Percentiles rank a stretch among this genome's conserved stretches.
Evolutionary conservation across 2,888 invertebrate genomes (phyloP).

Genomic region (Drosophila anomalipes): DNA sequence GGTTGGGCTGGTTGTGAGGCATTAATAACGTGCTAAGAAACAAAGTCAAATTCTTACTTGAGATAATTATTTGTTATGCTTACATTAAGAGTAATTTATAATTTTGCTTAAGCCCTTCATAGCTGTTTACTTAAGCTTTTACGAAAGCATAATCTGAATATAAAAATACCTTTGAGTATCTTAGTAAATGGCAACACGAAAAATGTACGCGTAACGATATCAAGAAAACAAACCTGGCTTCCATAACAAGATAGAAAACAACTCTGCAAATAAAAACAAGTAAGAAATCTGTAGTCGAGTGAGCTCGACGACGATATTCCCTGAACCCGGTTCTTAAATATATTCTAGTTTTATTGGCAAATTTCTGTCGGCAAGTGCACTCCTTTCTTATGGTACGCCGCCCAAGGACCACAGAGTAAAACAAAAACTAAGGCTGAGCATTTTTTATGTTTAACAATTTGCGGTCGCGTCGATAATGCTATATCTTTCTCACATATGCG

Average conservation of each 20-base stretch:
- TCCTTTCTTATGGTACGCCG: too few relatives aligned
- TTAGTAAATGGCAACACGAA: background rate
- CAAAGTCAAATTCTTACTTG: slow-evolving; percentile 21
- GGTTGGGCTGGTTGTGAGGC: slow-evolving; percentile 16
- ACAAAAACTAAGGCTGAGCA: too few relatives aligned
- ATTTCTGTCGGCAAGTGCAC: too few relatives aligned
- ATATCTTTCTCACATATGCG: too few relatives aligned
- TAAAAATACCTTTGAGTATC: background rate
- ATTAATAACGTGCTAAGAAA: slow-evolving; percentile 31
- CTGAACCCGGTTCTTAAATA: too few relatives aligned
- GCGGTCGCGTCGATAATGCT: too few relatives aligned
- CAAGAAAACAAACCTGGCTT: background rate
- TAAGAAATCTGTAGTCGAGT: too few relatives aligned
- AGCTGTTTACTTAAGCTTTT: background rate
- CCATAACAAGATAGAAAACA: background rate
- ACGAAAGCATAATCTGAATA: background rate
- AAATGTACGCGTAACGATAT: background rate
- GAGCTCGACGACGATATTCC: too few relatives aligned
- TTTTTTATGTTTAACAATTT: too few relatives aligned
- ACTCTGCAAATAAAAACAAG: background rate
- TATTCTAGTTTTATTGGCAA: too few relatives aligned
- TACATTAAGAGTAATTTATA: slow-evolving; percentile 14
- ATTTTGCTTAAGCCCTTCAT: background rate
- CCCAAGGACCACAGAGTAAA: too few relatives aligned
- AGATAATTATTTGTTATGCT: slow-evolving; percentile 33